phyloP scores from a whole-genome alignment of 2,888 invertebrate genomes.

The Drosophila fulvimacula region DNA sequence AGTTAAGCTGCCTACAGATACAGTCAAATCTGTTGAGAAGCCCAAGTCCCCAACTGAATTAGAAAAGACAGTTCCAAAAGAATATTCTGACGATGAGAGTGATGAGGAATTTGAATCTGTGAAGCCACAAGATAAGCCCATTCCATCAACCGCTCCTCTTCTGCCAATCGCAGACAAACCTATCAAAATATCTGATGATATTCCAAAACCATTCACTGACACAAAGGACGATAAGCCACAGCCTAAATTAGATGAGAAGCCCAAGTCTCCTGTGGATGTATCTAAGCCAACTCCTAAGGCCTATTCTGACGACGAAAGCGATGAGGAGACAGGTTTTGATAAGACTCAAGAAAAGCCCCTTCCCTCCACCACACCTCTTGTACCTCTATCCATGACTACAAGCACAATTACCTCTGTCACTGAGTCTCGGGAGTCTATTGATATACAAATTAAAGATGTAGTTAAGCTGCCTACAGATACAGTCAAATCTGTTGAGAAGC shows the following conservation, averaged over 20 bases:
- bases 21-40: not conserved
- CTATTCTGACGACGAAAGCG: slow-evolving; percentile 4
- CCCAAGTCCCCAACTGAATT: not conserved
- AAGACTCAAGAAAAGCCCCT: not conserved
- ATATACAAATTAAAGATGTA: not conserved
- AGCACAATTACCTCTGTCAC: not conserved
- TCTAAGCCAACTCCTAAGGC: not conserved
- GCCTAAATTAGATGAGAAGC: not conserved
- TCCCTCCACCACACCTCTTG: not conserved
- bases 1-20: not conserved
- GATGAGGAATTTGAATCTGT: not conserved
- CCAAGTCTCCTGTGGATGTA: not conserved
- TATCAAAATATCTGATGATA: not conserved
- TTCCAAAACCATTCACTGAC: not conserved
- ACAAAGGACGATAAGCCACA: not conserved
- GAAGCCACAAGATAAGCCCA: not conserved
- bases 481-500: not conserved
- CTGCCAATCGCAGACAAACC: not conserved
- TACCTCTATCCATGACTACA: not conserved
- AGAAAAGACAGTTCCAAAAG: not conserved
- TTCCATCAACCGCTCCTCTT: not conserved
- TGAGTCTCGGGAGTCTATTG: not conserved
- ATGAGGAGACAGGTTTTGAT: not conserved
- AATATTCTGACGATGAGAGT: not conserved
- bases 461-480: not conserved